Base-by-base conservation (phyloP, 1,140 invertebrate species). In the Campoletis sonorensis region DNA sequence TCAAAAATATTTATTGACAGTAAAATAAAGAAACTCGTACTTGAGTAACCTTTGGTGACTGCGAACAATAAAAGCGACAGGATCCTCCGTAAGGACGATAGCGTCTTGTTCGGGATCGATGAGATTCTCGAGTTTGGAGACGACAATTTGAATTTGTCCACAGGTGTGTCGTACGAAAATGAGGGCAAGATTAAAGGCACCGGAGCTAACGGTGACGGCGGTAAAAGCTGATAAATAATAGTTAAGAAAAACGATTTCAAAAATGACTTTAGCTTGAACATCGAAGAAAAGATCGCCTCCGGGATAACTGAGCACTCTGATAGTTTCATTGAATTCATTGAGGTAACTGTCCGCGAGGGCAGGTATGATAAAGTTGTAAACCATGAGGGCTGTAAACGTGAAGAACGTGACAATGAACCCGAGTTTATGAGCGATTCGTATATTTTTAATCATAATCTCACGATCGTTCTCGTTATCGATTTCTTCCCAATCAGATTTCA, bases 131-230 rank as follows among this genome's bases (percentile, higher is more conserved):
- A 88, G 76, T 71, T 73, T 72, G 1, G 76, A 72, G n/a, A 79
- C 26, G 1, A 87, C 16, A 10, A 87, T 72, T n/a, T 87, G 78
- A 4, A 85, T 82, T 8, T 88, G 87, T 1, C 87, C 87, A 13
- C 87, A 86, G 0, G 80, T 83, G 23, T 88, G 87, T 71, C 80
- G 84, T 16, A 85, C 87, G 11, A 88, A 81, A 1, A 86, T 68
- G 0, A 82, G 86, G 1, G 84, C 84, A 7, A 88, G 23, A 21
- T 85, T 85, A 37, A 85, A 87, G 4, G 83, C 71, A 1, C 84
- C 58, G 2, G 79, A 79, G 8, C 83, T 86, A 4, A 85, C 77
- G 0, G 87, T 83, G 10, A 86, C 84, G 7, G 83, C 77, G 3
- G 85, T 76, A 26, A 84, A 81, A 1, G 83, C 85, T 1, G 82